Percentiles rank a stretch among this genome's conserved stretches.
Evolutionary conservation across 2,888 invertebrate genomes (phyloP).

Genomic region (Ormyrus thymus): DNA sequence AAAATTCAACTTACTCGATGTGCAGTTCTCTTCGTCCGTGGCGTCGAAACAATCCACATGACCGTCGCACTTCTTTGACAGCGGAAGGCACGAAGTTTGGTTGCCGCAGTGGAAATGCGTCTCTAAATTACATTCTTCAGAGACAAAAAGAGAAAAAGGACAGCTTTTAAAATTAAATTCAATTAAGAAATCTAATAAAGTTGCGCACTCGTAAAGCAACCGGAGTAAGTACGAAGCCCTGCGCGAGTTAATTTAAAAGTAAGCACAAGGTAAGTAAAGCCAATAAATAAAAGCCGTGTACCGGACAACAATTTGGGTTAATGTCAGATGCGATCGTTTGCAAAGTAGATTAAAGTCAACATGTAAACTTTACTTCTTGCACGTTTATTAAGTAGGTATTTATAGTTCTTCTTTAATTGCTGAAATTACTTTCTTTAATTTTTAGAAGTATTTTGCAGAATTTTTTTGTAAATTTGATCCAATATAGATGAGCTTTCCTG

Average conservation of each 20-base stretch:
- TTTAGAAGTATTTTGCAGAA: no score
- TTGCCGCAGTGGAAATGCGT: conserved; percentile 86
- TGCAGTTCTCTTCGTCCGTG: conserved; percentile 84
- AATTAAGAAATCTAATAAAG: no score
- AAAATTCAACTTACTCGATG: conserved; percentile 76
- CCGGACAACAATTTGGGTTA: conserved; percentile 34
- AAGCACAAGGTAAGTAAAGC: conserved; percentile 36
- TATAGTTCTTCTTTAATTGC: no score
- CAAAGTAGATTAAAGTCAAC: background rate
- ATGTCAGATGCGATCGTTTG: conserved; percentile 28
- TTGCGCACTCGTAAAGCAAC: no score
- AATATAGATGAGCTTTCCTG: no score
- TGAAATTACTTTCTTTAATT: no score
- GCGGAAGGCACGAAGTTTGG: conserved; percentile 83
- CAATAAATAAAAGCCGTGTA: conserved; percentile 17
- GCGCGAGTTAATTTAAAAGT: conserved; percentile 3
- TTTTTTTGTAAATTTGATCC: no score
- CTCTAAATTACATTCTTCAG: conserved; percentile 81
- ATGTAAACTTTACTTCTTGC: background rate
- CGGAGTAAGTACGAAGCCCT: background rate
- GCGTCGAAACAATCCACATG: conserved; percentile 87
- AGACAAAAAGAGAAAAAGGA: conserved; percentile 3
- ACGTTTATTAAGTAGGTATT: background rate
- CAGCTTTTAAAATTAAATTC: no score
- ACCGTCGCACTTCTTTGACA: conserved; percentile 83